Percentiles rank a stretch among this genome's conserved stretches.
These are phyloP conservation scores for Gastracanthus pulcherrimus DNA, from an alignment of 2,888 invertebrate genomes.

Conservation along the genomic window DNA sequence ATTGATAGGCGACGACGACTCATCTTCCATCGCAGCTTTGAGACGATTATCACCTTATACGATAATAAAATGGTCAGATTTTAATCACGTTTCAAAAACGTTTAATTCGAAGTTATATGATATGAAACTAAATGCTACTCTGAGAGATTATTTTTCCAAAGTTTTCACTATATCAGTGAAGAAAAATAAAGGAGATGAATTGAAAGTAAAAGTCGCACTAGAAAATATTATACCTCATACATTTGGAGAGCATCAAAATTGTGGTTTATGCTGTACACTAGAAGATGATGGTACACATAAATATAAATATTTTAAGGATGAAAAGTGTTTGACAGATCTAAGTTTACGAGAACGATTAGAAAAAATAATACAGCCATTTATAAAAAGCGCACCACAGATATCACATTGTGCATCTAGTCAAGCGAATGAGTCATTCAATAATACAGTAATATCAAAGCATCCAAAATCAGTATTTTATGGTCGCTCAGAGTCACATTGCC, in stretches of 20 bases:
- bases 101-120: constrained; percentile 52
- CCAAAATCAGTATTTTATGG: constrained; percentile 56
- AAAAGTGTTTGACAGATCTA: constrained; percentile 34
- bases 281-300: constrained; percentile 26
- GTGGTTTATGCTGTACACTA: constrained; percentile 30
- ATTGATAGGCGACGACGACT: constrained; percentile 52
- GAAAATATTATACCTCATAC: constrained; percentile 12
- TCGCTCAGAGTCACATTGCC: constrained; percentile 51
- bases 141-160: constrained; percentile 21
- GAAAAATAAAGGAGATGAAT: constrained; percentile 1
- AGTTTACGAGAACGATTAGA: constrained; percentile 22
- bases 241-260: constrained; percentile 33
- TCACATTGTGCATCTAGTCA: constrained; percentile 57
- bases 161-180: not conserved
- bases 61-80: constrained; percentile 58
- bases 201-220: not conserved
- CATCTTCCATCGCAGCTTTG: constrained; percentile 26
- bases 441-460: constrained; percentile 41
- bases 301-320: constrained; percentile 46
- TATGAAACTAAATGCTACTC: constrained; percentile 41
- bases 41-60: constrained; percentile 38
- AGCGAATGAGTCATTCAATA: constrained; percentile 57
- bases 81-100: constrained; percentile 25
- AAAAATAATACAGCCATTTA: constrained; percentile 45
- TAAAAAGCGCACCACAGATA: constrained; percentile 13